These are phyloP conservation scores for Acronicta leporina DNA, from an alignment of 2,888 invertebrate species.

Conservation along the genomic window DNA sequence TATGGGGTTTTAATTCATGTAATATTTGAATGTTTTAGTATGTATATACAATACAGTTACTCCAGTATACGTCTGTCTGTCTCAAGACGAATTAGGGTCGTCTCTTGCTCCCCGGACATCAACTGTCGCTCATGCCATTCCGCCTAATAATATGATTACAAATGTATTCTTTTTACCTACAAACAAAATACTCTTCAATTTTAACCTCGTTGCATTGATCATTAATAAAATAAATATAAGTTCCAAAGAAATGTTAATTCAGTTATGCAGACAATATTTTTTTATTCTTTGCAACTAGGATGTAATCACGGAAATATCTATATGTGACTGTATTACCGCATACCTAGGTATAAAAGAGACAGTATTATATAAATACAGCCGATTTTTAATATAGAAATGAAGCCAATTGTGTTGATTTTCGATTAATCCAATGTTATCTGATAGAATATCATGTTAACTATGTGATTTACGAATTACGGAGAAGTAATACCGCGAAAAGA, in stretches of 20 bases:
- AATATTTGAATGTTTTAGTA: conserved; percentile 2
- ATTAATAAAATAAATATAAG: background rate
- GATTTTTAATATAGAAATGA: too few relatives aligned
- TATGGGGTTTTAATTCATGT: conserved; percentile 8
- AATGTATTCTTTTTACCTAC: conserved; percentile 27
- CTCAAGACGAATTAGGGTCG: conserved; percentile 58
- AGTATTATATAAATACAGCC: too few relatives aligned
- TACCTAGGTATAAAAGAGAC: too few relatives aligned
- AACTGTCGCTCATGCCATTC: conserved; percentile 54
- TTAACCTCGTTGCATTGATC: conserved; percentile 2
- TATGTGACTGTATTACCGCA: too few relatives aligned
- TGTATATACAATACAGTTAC: conserved; percentile 3
- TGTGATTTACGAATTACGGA: background rate
- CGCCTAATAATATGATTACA: conserved; percentile 47
- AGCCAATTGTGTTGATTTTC: too few relatives aligned
- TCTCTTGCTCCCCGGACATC: conserved; percentile 52
- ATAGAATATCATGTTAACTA: too few relatives aligned
- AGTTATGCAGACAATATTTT: too few relatives aligned
- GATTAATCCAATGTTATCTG: too few relatives aligned
- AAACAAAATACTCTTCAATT: conserved; percentile 10
- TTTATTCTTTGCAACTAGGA: too few relatives aligned
- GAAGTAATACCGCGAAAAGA: background rate
- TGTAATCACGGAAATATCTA: too few relatives aligned
- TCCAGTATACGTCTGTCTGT: conserved; percentile 52
- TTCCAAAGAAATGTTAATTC: too few relatives aligned